These are phyloP conservation scores for Helicoverpa zea DNA, from an alignment of 1,140 invertebrate genomes.

Conservation along the genomic window DNA sequence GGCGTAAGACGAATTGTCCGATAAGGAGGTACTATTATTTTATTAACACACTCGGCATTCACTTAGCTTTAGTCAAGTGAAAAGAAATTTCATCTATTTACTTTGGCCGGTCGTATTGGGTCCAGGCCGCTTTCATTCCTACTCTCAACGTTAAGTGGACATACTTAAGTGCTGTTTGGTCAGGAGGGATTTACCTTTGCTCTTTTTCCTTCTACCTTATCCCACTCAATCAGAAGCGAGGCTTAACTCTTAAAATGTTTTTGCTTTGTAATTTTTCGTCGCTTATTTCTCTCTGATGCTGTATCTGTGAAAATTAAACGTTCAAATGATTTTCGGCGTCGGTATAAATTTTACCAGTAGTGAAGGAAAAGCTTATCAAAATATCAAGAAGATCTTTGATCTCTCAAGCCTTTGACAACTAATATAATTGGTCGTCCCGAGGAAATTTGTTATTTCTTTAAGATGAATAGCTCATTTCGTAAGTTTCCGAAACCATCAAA, in stretches of 20 bases:
- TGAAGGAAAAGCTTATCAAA: background rate
- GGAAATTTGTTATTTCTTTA: background rate
- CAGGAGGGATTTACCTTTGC: conserved; percentile 82
- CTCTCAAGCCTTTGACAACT: background rate
- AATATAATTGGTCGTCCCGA: background rate
- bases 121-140: conserved; percentile 73
- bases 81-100: conserved; percentile 80
- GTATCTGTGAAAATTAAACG: conserved; percentile 26
- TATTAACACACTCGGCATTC: conserved; percentile 53
- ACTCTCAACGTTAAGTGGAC: conserved; percentile 79
- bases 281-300: conserved; percentile 39
- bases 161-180: conserved; percentile 82
- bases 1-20: conserved; percentile 32
- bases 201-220: conserved; percentile 72
- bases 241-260: conserved; percentile 60
- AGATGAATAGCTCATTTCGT: background rate
- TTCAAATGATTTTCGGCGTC: background rate
- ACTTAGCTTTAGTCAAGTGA: conserved; percentile 54
- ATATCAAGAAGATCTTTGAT: background rate
- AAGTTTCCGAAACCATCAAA: conserved; percentile 22
- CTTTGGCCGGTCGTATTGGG: conserved; percentile 65
- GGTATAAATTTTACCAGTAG: conserved; percentile 8
- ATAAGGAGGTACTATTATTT: conserved; percentile 54
- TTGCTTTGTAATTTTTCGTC: conserved; percentile 59
- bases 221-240: conserved; percentile 75